These are phyloP conservation scores for Bombus confusus DNA, from an alignment of 1,140 invertebrate species.

Conservation along the genomic window DNA sequence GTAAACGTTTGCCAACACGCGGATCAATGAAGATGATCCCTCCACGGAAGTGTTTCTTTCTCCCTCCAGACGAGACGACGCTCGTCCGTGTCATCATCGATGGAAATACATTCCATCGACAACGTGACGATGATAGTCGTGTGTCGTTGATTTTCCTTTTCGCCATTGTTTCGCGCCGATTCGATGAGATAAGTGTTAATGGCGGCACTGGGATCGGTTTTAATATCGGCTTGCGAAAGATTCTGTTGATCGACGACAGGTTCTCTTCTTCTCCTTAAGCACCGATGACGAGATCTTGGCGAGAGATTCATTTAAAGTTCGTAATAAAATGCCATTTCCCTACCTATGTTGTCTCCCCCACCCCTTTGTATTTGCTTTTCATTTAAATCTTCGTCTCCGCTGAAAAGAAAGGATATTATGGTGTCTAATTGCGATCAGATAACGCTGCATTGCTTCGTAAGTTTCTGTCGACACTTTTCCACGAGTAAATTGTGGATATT, in stretches of 20 bases:
- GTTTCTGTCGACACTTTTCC: not conserved
- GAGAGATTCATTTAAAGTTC: not conserved
- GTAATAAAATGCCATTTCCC: not conserved
- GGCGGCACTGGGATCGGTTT: constrained; percentile 42
- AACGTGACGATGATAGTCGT: not conserved
- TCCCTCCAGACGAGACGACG: not conserved
- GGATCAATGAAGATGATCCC: constrained; percentile 37
- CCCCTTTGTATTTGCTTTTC: not conserved
- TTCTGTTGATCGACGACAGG: not conserved
- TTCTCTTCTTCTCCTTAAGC: not conserved
- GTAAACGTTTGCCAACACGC: not conserved
- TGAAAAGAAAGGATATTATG: not conserved
- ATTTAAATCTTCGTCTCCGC: not conserved
- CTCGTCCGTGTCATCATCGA: constrained; percentile 28
- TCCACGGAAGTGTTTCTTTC: constrained; percentile 23
- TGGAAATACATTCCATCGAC: constrained; percentile 33
- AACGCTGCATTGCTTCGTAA: not conserved
- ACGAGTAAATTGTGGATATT: not conserved
- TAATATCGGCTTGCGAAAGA: constrained; percentile 41
- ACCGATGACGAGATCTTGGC: not conserved
- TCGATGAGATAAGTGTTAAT: constrained; percentile 53
- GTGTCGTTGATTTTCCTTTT: constrained; percentile 21
- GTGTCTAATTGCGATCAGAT: not conserved
- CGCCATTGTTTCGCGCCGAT: constrained; percentile 46
- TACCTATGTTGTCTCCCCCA: not conserved